Percentiles rank a stretch among this genome's conserved stretches.
Conservation (phyloP, 2,113 vertebrate species). For the Reinhardtius hippoglossoides region DNA sequence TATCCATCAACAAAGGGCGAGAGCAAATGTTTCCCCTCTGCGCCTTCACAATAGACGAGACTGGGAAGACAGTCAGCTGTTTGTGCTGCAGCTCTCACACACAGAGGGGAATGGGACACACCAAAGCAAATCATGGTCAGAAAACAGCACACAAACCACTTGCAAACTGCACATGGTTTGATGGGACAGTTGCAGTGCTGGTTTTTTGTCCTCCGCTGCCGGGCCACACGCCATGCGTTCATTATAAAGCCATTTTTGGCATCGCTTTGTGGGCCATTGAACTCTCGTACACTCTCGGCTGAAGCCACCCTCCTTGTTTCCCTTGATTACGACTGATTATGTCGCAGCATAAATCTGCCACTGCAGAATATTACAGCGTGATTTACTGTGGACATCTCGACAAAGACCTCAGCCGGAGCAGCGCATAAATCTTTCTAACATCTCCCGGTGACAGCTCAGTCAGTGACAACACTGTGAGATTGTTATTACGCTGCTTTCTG, state of each 20-base stretch:
- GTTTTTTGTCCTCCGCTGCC: constrained; percentile 13
- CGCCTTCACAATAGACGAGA: constrained; percentile 50
- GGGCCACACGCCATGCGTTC: constrained; percentile 23
- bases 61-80: constrained; percentile 47
- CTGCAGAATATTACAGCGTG: constrained; percentile 22
- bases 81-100: constrained; percentile 41
- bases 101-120: constrained; percentile 41
- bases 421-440: constrained; percentile 31
- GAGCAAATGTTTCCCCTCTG: constrained; percentile 57
- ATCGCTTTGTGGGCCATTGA: constrained; percentile 26
- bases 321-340: constrained; percentile 59
- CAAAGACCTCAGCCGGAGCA: constrained; percentile 27
- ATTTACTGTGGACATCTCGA: constrained; percentile 52
- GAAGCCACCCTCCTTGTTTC: constrained; percentile 45
- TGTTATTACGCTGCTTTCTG: constrained; percentile 38
- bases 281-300: constrained; percentile 31
- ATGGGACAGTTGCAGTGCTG: constrained; percentile 37
- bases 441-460: constrained; percentile 48
- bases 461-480: constrained; percentile 39
- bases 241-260: constrained; percentile 54
- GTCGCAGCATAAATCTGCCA: constrained; percentile 52
- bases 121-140: constrained; percentile 43
- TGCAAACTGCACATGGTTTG: constrained; percentile 31
- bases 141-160: constrained; percentile 36
- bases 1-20: constrained; percentile 67